Percentiles rank a stretch among this genome's conserved stretches.
Conservation (phyloP, 2,888 invertebrate species). For the Drosophila flavopinicola region DNA sequence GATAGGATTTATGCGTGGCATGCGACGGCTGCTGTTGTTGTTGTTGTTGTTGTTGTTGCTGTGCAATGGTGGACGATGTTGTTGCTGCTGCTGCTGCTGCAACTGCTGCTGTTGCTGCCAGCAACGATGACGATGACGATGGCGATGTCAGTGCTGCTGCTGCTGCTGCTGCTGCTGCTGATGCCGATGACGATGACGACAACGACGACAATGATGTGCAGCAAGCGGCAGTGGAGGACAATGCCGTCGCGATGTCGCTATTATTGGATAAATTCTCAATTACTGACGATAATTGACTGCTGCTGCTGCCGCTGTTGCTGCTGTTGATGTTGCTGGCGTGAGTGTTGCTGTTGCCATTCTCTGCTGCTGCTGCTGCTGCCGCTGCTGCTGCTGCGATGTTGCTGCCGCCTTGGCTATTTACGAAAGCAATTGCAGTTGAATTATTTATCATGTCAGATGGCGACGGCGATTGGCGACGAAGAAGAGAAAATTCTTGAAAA, state of each 20-base stretch:
- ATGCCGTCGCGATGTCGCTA: slow-evolving; percentile 69
- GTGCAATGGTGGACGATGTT: slow-evolving; percentile 29
- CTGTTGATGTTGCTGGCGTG: slow-evolving; percentile 51
- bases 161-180: slow-evolving; percentile 3
- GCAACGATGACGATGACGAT: slow-evolving; percentile 24
- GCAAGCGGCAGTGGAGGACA: slow-evolving; percentile 59
- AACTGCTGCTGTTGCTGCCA: slow-evolving; percentile 4
- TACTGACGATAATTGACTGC: slow-evolving; percentile 83
- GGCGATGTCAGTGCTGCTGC: slow-evolving; percentile 52
- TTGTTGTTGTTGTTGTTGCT: slow-evolving; percentile 18
- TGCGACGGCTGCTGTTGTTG: slow-evolving; percentile 37
- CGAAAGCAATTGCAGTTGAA: slow-evolving; percentile 76
- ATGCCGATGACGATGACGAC: slow-evolving; percentile 12
- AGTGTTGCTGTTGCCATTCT: slow-evolving; percentile 47
- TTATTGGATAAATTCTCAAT: slow-evolving; percentile 84
- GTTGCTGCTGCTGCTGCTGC: slow-evolving; percentile 18
- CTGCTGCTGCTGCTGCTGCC: slow-evolving; percentile 32
- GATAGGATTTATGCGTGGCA: slow-evolving; percentile 86
- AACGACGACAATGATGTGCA: slow-evolving; percentile 13
- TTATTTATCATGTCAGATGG: slow-evolving; percentile 78
- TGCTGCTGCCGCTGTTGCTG: slow-evolving; percentile 39
- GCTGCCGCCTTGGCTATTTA: slow-evolving; percentile 66
- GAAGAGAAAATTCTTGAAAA: slow-evolving; percentile 76
- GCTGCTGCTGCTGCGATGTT: slow-evolving; percentile 35
- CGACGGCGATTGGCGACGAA: slow-evolving; percentile 44